These are phyloP conservation scores for Heterodera schachtii DNA, from an alignment of 1,140 invertebrate genomes.

Conservation along the genomic window DNA sequence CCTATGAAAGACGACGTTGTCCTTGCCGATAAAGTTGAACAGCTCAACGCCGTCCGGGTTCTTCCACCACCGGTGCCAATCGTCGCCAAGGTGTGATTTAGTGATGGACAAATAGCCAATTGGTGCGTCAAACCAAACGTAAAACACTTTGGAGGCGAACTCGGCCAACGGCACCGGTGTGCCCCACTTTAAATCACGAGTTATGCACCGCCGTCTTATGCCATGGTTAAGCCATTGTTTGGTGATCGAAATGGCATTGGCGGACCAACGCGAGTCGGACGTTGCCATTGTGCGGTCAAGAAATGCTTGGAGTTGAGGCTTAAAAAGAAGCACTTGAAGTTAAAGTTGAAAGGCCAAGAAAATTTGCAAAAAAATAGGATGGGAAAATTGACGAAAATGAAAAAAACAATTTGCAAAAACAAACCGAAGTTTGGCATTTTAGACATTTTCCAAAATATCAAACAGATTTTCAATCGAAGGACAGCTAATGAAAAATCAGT, in stretches of 20 bases:
- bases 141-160: conserved; percentile 87
- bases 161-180: conserved; percentile 88
- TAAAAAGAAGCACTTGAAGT: conserved; percentile 68
- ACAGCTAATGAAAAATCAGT: not conserved
- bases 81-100: conserved; percentile 77
- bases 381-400: too few relatives aligned
- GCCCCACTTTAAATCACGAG: conserved; percentile 95
- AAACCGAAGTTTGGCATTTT: too few relatives aligned
- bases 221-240: conserved; percentile 86
- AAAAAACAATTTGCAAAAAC: too few relatives aligned
- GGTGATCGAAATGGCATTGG: conserved; percentile 87
- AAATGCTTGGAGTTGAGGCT: conserved; percentile 78
- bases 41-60: conserved; percentile 72
- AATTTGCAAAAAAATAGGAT: too few relatives aligned
- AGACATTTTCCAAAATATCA: too few relatives aligned
- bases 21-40: conserved; percentile 98
- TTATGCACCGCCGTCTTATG: conserved; percentile 90
- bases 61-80: conserved; percentile 97
- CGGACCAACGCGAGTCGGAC: conserved; percentile 75
- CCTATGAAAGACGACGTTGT: conserved; percentile 96
- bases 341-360: too few relatives aligned
- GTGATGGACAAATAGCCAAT: conserved; percentile 97
- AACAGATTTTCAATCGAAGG: too few relatives aligned
- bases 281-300: conserved; percentile 70
- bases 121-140: conserved; percentile 99